phyloP scores from a whole-genome alignment of 2,113 vertebrate species.

The Anoplopoma fimbria region DNA sequence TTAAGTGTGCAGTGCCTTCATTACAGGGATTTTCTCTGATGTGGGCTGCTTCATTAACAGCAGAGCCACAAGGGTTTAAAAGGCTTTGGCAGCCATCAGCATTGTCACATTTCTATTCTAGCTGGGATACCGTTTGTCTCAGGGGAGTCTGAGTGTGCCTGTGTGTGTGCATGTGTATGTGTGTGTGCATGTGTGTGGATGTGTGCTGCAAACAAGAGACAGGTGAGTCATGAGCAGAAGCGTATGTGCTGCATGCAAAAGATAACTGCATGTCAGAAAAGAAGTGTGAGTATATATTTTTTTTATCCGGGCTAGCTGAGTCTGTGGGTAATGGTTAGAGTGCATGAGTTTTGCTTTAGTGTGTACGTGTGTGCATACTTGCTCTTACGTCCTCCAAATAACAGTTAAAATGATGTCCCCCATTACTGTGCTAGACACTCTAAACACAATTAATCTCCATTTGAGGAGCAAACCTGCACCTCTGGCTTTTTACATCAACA shows the following conservation, averaged over 20 bases:
- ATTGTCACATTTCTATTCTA: conserved; percentile 70
- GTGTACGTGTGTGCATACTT: background rate
- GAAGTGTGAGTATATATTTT: background rate
- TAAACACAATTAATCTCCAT: conserved; percentile 71
- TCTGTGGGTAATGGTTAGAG: conserved; percentile 1
- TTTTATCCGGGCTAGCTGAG: background rate
- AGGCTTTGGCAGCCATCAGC: conserved; percentile 70
- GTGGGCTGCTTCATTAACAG: conserved; percentile 75
- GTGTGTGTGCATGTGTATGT: conserved; percentile 11
- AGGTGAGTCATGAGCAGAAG: conserved; percentile 21
- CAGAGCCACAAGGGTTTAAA: conserved; percentile 55
- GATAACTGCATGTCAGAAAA: background rate
- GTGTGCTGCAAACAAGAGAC: conserved; percentile 32
- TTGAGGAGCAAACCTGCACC: conserved; percentile 41
- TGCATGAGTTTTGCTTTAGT: background rate
- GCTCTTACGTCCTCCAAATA: conserved; percentile 17
- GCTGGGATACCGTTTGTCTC: conserved; percentile 45
- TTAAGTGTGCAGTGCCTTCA: conserved; percentile 61
- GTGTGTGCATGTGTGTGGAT: conserved; percentile 21
- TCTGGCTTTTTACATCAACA: conserved; percentile 54
- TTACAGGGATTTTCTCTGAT: conserved; percentile 67
- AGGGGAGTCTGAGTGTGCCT: conserved; percentile 29
- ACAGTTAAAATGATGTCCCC: conserved; percentile 48
- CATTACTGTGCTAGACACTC: conserved; percentile 32
- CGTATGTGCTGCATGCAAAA: conserved; percentile 19